Evolutionary conservation across 2,113 vertebrate species (phyloP).

Genomic region (Misgurnus anguillicaudatus): DNA sequence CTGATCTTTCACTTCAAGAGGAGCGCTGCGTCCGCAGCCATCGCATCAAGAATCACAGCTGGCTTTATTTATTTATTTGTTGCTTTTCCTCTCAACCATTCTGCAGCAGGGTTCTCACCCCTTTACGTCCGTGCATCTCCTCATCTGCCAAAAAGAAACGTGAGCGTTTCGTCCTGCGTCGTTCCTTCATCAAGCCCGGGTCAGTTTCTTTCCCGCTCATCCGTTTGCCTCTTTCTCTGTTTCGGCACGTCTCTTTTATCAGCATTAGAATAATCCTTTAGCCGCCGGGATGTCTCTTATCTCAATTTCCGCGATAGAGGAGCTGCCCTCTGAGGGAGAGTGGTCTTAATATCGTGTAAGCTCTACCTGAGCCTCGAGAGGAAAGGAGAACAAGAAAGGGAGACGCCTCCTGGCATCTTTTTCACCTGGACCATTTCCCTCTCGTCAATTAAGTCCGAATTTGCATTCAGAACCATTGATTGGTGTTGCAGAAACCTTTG

Average conservation of each 20-base stretch:
- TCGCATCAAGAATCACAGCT: conserved; percentile 63
- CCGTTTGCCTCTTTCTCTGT: conserved; percentile 23
- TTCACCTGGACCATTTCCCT: conserved; percentile 66
- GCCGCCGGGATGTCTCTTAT: conserved; percentile 61
- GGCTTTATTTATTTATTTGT: conserved; percentile 75
- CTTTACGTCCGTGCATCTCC: conserved; percentile 50
- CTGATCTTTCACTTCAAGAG: conserved; percentile 56
- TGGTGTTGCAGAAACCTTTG: conserved; percentile 20
- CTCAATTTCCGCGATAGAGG: conserved; percentile 64
- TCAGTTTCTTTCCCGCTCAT: conserved; percentile 41
- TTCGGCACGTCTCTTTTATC: conserved; percentile 47
- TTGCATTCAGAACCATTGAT: conserved; percentile 37
- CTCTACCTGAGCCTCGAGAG: conserved; percentile 71
- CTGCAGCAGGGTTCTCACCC: conserved; percentile 72
- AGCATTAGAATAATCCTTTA: conserved; percentile 66
- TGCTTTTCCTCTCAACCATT: conserved; percentile 69
- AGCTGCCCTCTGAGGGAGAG: conserved; percentile 67
- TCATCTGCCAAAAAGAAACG: conserved; percentile 58
- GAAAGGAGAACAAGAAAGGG: conserved; percentile 40
- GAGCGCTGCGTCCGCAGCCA: conserved; percentile 55
- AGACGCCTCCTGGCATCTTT: conserved; percentile 70
- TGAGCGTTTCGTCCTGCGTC: conserved; percentile 65
- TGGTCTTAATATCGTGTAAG: conserved; percentile 69
- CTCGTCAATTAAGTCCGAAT: conserved; percentile 39
- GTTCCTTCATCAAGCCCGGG: conserved; percentile 45